phyloP scores from a whole-genome alignment of 2,113 vertebrate genomes.

The Hypanus sabinus region DNA sequence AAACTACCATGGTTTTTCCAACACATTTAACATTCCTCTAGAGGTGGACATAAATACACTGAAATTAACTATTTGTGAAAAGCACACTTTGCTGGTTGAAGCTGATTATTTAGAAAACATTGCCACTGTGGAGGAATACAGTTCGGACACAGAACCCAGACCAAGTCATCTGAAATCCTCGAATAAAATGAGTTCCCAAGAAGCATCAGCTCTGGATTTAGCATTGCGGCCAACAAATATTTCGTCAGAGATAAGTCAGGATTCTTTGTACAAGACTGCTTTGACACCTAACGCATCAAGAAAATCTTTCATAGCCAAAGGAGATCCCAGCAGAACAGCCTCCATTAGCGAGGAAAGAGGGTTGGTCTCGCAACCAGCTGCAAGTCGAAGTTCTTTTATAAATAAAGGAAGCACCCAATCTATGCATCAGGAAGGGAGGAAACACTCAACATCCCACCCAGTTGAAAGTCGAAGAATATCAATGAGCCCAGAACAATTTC shows the following conservation, averaged over 20 bases:
- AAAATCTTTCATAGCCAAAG: neutral
- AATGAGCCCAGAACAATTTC: neutral
- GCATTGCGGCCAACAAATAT: neutral
- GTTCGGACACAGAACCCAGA: neutral
- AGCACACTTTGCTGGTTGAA: constrained; percentile 17
- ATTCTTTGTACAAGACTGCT: neutral
- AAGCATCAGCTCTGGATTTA: neutral
- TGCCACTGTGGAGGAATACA: neutral
- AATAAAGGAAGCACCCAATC: too few relatives aligned
- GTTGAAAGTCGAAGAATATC: neutral
- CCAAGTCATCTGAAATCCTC: neutral
- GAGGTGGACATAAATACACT: neutral
- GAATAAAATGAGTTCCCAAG: neutral
- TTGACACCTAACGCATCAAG: neutral
- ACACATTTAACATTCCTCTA: neutral
- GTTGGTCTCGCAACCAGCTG: neutral
- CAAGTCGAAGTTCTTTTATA: too few relatives aligned
- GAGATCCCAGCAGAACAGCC: neutral
- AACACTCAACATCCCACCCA: neutral
- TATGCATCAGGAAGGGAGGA: too few relatives aligned
- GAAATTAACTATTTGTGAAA: neutral
- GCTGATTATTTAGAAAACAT: neutral
- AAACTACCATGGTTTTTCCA: constrained; percentile 21
- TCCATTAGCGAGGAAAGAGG: neutral
- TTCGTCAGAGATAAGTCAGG: neutral